Percentiles rank a stretch among this genome's conserved stretches.
Conservation (phyloP, 2,797 vertebrate genomes). For the Halcyon chelicuti region DNA sequence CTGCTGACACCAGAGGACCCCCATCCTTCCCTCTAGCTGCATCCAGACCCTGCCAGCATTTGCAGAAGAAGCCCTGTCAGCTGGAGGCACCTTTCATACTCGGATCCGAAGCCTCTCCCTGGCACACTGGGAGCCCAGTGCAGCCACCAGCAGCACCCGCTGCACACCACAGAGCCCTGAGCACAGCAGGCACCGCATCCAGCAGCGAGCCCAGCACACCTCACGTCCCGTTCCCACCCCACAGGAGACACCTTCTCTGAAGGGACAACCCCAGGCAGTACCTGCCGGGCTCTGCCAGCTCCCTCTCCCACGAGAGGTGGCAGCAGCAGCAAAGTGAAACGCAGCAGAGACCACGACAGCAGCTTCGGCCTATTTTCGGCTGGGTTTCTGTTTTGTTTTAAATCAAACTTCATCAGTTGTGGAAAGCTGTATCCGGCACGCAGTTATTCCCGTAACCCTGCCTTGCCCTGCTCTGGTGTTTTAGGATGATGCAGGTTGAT, state of each 20-base stretch:
- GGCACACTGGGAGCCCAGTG: fast-evolving
- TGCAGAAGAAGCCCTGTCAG: neutral
- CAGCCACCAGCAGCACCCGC: fast-evolving
- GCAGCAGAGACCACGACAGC: fast-evolving
- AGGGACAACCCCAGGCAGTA: neutral
- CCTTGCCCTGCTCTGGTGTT: neutral
- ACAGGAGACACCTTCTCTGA: neutral
- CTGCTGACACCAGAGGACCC: neutral
- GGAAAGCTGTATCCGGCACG: neutral
- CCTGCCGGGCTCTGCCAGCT: neutral
- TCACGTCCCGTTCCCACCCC: neutral
- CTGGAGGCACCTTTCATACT: neutral
- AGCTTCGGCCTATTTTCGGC: neutral
- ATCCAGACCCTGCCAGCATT: neutral
- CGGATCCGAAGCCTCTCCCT: fast-evolving
- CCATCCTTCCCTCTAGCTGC: neutral
- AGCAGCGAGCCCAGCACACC: fast-evolving
- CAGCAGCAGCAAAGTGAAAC: constrained; percentile 35
- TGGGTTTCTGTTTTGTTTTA: neutral
- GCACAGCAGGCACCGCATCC: fast-evolving
- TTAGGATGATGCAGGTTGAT: neutral
- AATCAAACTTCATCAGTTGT: neutral
- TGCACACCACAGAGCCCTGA: neutral
- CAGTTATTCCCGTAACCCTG: neutral
- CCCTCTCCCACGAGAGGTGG: constrained; percentile 35